phyloP scores from a whole-genome alignment of 2,797 vertebrate genomes.

The Otolemur crassicaudatus region DNA sequence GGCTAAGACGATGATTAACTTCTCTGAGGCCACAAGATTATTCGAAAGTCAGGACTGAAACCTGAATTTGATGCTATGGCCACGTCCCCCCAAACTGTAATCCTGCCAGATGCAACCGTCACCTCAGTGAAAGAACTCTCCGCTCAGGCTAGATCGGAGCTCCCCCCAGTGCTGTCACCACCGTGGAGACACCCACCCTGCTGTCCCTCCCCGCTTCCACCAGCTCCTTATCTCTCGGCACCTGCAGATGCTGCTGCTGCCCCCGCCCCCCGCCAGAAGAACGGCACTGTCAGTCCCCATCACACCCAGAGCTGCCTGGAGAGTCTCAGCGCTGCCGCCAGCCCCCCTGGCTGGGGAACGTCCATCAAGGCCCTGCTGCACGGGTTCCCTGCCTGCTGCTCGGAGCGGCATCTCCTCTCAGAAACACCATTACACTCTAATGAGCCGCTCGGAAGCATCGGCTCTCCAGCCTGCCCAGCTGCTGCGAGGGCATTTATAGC shows the following conservation, averaged over 20 bases:
- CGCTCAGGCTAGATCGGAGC: not conserved
- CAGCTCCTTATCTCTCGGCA: too few relatives aligned
- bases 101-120: not conserved
- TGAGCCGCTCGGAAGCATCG: accelerated
- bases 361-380: not conserved
- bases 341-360: not conserved
- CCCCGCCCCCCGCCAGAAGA: not conserved
- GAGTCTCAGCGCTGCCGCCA: not conserved
- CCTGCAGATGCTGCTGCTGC: not conserved
- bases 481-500: constrained; percentile 1
- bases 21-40: not conserved
- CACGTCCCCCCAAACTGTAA: not conserved
- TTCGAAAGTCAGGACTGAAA: not conserved
- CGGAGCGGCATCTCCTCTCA: not conserved
- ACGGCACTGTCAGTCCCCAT: too few relatives aligned
- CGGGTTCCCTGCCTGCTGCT: not conserved
- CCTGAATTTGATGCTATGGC: not conserved
- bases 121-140: accelerated
- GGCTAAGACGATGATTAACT: too few relatives aligned
- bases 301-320: not conserved
- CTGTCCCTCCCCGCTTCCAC: too few relatives aligned
- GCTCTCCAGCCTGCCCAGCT: not conserved
- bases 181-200: too few relatives aligned
- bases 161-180: accelerated
- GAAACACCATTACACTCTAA: not conserved